phyloP scores from a whole-genome alignment of 2,888 invertebrate genomes.

The Eutolmus rufibarbis region DNA sequence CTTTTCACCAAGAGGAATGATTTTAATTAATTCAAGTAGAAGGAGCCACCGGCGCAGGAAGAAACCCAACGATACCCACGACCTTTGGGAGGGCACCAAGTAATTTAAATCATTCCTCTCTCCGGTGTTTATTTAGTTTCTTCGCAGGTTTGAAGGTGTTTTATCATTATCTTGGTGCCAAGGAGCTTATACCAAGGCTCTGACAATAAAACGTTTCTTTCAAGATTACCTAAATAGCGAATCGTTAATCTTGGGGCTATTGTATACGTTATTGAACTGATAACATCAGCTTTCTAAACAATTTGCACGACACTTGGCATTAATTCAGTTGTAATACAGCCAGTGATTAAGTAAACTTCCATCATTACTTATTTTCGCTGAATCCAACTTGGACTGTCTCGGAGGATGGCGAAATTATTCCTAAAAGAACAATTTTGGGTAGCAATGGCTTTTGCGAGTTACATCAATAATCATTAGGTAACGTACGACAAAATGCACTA shows the following conservation, averaged over 20 bases:
- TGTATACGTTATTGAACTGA: constrained; percentile 34
- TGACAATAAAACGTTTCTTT: constrained; percentile 32
- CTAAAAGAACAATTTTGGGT: neutral
- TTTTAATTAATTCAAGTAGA: constrained; percentile 39
- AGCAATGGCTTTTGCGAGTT: neutral
- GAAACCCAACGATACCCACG: neutral
- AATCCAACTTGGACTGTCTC: neutral
- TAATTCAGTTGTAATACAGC: constrained; percentile 20
- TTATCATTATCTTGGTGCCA: constrained; percentile 19
- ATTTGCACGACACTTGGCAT: constrained; percentile 25
- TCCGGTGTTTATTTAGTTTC: constrained; percentile 36
- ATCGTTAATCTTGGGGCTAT: constrained; percentile 35
- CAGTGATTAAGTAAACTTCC: constrained; percentile 15
- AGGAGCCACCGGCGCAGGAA: neutral
- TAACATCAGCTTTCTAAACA: constrained; percentile 29
- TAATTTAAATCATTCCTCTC: constrained; percentile 36
- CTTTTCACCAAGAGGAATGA: constrained; percentile 33
- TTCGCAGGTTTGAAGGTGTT: constrained; percentile 26
- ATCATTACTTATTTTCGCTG: neutral
- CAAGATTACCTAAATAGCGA: constrained; percentile 14
- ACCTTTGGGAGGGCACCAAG: constrained; percentile 20
- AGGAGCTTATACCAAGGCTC: constrained; percentile 9
- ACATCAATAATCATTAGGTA: neutral
- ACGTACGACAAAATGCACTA: neutral
- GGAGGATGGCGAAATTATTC: neutral